A percentile compares a stretch with the other conserved stretches of the same genome.
phyloP scores from a whole-genome alignment of 1,140 invertebrate genomes.

The Saccostrea cuccullata region DNA sequence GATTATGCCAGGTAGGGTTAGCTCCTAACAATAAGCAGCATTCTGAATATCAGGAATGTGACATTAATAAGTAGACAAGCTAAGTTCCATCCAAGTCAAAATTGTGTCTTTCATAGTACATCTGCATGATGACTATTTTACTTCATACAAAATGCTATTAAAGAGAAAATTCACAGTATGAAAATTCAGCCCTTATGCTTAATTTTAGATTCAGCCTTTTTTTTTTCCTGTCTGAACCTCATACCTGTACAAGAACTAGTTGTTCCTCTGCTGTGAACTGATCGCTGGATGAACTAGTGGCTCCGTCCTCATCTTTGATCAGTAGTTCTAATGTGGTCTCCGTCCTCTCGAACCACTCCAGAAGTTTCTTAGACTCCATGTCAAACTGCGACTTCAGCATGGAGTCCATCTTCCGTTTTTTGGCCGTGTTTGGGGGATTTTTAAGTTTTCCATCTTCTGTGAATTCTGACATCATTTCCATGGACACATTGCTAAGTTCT shows the following conservation, averaged over 20 bases:
- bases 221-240: neutral
- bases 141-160: neutral
- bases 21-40: too few species aligned
- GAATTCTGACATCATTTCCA: slow-evolving; percentile 63
- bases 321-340: slow-evolving; percentile 80
- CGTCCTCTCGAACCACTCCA: slow-evolving; percentile 82
- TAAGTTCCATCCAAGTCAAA: too few species aligned
- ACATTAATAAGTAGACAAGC: too few species aligned
- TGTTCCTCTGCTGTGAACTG: slow-evolving; percentile 83
- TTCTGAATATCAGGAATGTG: too few species aligned
- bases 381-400: slow-evolving; percentile 81
- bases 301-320: slow-evolving; percentile 75
- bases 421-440: slow-evolving; percentile 61
- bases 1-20: too few species aligned
- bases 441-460: slow-evolving; percentile 54
- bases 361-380: slow-evolving; percentile 79
- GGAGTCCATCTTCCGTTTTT: slow-evolving; percentile 71
- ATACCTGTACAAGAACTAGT: slow-evolving; percentile 81
- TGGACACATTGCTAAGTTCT: slow-evolving; percentile 69
- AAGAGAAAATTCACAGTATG: neutral
- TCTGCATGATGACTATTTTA: too few species aligned
- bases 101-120: too few species aligned
- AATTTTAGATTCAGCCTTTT: too few species aligned
- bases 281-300: slow-evolving; percentile 79
- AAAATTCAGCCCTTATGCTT: too few species aligned